These are phyloP conservation scores for Beroe ovata DNA, from an alignment of 37 sponge, comb jelly and placozoan species.

Conservation along the genomic window DNA sequence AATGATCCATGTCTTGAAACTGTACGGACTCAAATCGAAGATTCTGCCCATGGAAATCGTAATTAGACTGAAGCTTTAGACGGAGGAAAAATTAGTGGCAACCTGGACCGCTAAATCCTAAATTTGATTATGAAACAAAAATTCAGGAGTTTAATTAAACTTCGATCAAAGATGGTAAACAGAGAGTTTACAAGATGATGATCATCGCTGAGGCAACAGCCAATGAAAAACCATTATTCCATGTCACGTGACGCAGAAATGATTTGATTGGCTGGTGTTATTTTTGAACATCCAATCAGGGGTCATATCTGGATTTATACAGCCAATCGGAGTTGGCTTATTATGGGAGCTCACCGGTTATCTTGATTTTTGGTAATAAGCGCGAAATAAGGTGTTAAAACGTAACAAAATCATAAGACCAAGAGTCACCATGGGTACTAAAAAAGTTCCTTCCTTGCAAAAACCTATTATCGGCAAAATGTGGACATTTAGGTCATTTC, in stretches of 20 bases:
- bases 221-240: neutral
- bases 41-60: neutral
- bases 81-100: neutral
- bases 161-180: neutral
- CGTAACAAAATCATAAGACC: too few species aligned
- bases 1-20: too few species aligned
- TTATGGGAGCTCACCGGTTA: neutral
- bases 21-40: too few species aligned
- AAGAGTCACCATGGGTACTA: too few species aligned
- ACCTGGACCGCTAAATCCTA: neutral
- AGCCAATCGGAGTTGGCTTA: neutral
- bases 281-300: neutral
- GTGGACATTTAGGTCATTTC: too few species aligned
- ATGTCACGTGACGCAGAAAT: neutral
- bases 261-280: neutral
- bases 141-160: neutral
- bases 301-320: neutral
- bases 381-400: neutral
- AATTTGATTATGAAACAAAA: neutral
- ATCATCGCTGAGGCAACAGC: neutral
- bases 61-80: neutral
- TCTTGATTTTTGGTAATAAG: neutral
- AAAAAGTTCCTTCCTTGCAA: too few species aligned
- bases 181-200: neutral
- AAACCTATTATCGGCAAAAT: too few species aligned